These are phyloP conservation scores for Chondrosia reniformis DNA, from an alignment of 37 sponge, comb jelly and placozoan species.

Conservation along the genomic window DNA sequence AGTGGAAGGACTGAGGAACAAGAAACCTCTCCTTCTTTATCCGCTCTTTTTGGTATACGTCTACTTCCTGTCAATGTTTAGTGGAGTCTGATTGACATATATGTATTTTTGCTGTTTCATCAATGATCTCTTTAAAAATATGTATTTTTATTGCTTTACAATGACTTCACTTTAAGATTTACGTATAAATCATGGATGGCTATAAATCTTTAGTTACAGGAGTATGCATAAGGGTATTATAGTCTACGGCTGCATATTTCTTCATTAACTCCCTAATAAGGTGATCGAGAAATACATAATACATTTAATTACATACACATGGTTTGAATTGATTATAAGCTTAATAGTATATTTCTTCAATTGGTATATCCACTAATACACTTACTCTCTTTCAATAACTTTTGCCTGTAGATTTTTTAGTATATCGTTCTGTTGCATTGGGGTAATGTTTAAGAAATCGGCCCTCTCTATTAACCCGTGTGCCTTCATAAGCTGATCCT, in stretches of 20 bases:
- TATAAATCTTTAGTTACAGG: too few species aligned
- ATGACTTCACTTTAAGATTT: too few species aligned
- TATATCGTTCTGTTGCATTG: not conserved
- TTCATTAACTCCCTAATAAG: not conserved
- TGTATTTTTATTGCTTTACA: too few species aligned
- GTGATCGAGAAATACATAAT: not conserved
- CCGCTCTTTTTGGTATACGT: constrained; percentile 84
- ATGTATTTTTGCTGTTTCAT: too few species aligned
- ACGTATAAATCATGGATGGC: too few species aligned
- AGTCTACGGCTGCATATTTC: constrained; percentile 11
- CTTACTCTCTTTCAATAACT: not conserved
- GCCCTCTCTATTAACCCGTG: constrained; percentile 8
- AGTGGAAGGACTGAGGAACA: constrained; percentile 67
- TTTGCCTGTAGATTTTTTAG: constrained; percentile 7
- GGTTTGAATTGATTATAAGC: not conserved
- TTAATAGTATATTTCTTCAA: not conserved
- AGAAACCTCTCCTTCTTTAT: constrained; percentile 80
- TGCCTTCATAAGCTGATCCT: constrained; percentile 11
- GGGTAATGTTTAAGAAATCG: constrained; percentile 11
- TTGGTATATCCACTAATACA: not conserved
- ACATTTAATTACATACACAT: not conserved
- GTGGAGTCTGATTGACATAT: constrained; percentile 80
- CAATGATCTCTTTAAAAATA: too few species aligned
- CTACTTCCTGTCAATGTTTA: constrained; percentile 83
- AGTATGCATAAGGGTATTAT: constrained; percentile 6